Base-by-base conservation (phyloP, 2,797 vertebrate species). In the Myripristis murdjan region DNA sequence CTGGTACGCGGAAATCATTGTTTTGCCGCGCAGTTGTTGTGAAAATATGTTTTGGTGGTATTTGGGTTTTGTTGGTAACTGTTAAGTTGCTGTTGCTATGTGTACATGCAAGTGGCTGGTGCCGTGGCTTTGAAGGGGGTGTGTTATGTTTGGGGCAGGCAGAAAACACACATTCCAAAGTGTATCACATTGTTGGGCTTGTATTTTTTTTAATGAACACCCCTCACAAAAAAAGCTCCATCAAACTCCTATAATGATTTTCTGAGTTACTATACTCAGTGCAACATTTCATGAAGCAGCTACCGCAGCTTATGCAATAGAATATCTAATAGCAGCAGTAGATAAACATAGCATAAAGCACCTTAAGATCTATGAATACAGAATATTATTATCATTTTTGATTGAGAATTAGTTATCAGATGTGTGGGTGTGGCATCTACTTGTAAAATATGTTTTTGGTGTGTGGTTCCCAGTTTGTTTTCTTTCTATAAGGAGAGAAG, bases 71-170 rank as follows among this genome's bases (percentile, higher is more conserved):
- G 47, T 61, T 61, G 24, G 11, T 2, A 12, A 54, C 58, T 61
- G 24, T 11, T 2, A 12, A 54, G 43, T 54, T 80, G 31, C 23
- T 37, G 66, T 70, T 82, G 66, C 58, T 86, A 37, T 65, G 77
- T 81, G 70, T 57, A 24, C 55, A 52, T 41, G 41, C 39, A 15
- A 15, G 39, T 41, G 56, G 46, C 61, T 23, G 53, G 23, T 76
- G 61, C n/a, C 71, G 66, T 75, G 70, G 44, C 22, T 59, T 33
- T 55, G 64, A 73, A 83, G 91, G 87, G 90, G 89, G 90, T 87
- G 93, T 91, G 91, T 91, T 89, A 77, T 79, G 79, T 72, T 79
- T 76, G 63, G 44, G 78, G 60, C 52, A 47, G 41, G 77, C 69
- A 64, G 82, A 60, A 85, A 86, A 65, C 8, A 55, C 64, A 63